These are phyloP conservation scores for Noctua pronuba DNA, from an alignment of 2,888 invertebrate genomes.

Conservation along the genomic window DNA sequence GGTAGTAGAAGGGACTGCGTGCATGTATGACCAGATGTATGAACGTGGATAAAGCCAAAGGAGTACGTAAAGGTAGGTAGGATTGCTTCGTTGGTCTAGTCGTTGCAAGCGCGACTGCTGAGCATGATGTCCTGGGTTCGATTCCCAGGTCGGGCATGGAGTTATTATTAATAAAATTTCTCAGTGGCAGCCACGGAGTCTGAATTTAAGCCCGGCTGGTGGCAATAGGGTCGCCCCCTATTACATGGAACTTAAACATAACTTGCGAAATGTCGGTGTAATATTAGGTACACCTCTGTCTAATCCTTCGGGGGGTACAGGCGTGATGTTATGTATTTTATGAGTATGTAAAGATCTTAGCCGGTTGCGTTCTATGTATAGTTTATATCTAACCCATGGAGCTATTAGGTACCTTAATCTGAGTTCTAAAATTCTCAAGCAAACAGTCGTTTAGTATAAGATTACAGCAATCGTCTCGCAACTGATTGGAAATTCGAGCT, in stretches of 20 bases:
- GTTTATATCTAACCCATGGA: background rate
- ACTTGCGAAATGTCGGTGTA: no score
- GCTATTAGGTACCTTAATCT: background rate
- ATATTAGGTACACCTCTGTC: no score
- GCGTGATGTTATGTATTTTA: no score
- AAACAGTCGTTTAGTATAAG: background rate
- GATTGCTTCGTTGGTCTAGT: background rate
- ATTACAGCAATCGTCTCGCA: background rate
- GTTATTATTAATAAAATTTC: no score
- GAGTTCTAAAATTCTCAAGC: background rate
- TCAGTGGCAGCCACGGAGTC: no score
- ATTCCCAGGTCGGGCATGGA: no score
- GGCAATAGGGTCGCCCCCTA: background rate
- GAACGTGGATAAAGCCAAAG: background rate
- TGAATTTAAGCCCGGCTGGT: background rate
- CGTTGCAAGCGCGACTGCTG: background rate
- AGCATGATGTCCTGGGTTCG: no score
- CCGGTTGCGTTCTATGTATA: background rate
- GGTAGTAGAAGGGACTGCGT: background rate
- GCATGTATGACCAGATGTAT: background rate
- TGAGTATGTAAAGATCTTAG: background rate
- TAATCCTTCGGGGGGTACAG: no score
- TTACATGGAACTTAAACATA: no score
- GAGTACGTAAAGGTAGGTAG: background rate
- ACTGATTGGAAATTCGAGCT: constrained; percentile 5